Evolutionary conservation across 1,140 invertebrate species (phyloP), one percentile per base, ranked within the genome.

Genomic region (Drosophila rufa): DNA sequence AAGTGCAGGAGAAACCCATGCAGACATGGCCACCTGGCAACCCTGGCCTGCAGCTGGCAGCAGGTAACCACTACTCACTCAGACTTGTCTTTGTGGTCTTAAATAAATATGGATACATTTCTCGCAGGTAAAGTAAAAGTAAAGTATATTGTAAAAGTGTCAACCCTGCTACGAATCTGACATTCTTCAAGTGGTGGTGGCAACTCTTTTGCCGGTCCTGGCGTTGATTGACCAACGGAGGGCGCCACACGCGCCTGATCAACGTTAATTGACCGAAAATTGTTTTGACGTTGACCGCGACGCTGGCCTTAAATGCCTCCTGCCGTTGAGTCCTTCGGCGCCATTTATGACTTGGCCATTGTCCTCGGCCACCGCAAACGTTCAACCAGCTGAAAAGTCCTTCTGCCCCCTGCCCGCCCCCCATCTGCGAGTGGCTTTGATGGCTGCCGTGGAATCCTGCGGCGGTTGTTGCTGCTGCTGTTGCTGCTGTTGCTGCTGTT

Each of bases 331-430:
- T 56, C 53, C 53, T 56, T 56, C 36, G 53, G 53, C 36, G 55
- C 69, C 38, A 70, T 45, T 74, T 74, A 74, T 60, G 70, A 73
- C 67, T 74, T 74, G 70, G 70, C 70, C 69, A 74, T 73, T 74
- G 70, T 74, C 67, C 68, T 74, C 36, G 70, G 38, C 40, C 27
- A 73, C 70, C 68, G 55, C 70, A 74, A 47, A 61, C 64, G 40
- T 61, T 66, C 19, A 48, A 33, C 46, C 59, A 48, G 48, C 48
- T 55, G 51, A 55, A 55, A 55, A 55, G 7, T 7, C 40, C 11
- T 7, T 1, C 12, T 19, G 19, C 3, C 36, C n/a, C n/a, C n/a
- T n/a, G n/a, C n/a, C n/a, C n/a, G 1, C 38, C 22, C 8, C 45
- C 67, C 38, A 46, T 17, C 45, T 47, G 64, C 12, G 43, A 67